Conservation (phyloP, 2,888 invertebrate species). For the Seira musarum region DNA sequence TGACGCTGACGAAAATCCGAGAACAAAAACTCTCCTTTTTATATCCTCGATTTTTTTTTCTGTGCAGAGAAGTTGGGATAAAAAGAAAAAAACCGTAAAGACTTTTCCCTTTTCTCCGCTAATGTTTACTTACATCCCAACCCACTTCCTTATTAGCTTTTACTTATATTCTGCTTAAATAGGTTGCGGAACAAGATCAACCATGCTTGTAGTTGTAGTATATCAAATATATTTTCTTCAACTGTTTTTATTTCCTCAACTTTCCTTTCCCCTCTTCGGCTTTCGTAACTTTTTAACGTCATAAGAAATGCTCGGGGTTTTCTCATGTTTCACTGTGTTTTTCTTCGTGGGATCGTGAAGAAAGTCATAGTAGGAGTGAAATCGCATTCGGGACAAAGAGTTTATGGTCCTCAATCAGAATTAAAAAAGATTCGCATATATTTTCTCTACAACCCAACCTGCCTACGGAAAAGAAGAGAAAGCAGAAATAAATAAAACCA, state of each 20-base stretch:
- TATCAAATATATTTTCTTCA: neutral
- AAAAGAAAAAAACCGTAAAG: slow-evolving; percentile 42
- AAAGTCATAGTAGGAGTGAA: neutral
- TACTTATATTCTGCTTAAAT: slow-evolving; percentile 45
- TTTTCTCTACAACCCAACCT: too few species aligned
- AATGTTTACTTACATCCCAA: slow-evolving; percentile 56
- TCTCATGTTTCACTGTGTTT: slow-evolving; percentile 37
- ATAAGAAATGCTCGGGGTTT: slow-evolving; percentile 21
- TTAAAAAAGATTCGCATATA: too few species aligned
- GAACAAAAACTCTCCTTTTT: slow-evolving; percentile 35
- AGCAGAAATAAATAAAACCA: too few species aligned
- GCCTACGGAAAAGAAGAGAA: too few species aligned
- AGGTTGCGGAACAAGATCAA: slow-evolving; percentile 57
- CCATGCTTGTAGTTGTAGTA: neutral
- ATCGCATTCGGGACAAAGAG: slow-evolving; percentile 28
- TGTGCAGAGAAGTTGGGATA: slow-evolving; percentile 28
- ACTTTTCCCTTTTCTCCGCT: slow-evolving; percentile 49
- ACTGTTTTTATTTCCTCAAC: slow-evolving; percentile 25
- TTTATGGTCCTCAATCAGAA: too few species aligned
- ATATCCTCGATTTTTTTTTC: slow-evolving; percentile 15
- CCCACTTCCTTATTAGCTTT: slow-evolving; percentile 53
- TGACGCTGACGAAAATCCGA: too few species aligned
- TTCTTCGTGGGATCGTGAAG: neutral
- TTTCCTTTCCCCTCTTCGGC: slow-evolving; percentile 6
- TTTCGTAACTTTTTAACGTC: too few species aligned